Conservation (phyloP, 2,797 vertebrate genomes). For the Cygnus olor region DNA sequence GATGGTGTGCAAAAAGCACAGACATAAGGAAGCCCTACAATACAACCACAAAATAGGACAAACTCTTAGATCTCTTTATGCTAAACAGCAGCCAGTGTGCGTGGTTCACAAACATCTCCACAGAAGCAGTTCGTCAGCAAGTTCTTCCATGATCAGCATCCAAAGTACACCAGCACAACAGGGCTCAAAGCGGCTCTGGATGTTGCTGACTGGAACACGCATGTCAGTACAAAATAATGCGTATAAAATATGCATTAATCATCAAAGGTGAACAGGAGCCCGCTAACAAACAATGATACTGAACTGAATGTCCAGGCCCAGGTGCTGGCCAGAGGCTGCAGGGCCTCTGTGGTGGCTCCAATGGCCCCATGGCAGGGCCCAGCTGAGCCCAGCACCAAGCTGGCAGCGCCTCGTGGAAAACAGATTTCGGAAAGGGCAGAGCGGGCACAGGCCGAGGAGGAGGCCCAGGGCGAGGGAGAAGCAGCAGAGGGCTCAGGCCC, state of each 20-base stretch:
- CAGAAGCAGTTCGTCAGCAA: neutral
- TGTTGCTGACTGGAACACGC: neutral
- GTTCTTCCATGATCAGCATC: neutral
- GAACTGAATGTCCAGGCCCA: rapidly evolving
- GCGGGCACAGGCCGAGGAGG: too few species aligned
- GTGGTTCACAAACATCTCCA: neutral
- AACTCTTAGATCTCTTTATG: neutral
- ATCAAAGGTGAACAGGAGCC: neutral
- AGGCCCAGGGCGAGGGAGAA: too few species aligned
- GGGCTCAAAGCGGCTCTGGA: neutral
- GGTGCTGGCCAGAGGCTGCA: rapidly evolving
- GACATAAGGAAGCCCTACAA: neutral
- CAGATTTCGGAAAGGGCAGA: too few species aligned
- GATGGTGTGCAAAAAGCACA: rapidly evolving
- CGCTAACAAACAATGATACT: neutral
- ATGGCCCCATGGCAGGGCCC: too few species aligned
- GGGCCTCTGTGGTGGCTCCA: neutral
- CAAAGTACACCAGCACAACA: neutral
- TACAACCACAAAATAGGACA: neutral
- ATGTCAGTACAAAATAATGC: neutral
- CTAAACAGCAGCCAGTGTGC: neutral
- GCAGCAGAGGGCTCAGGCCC: too few species aligned
- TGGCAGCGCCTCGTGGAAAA: rapidly evolving
- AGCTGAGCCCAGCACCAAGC: too few species aligned
- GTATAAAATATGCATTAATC: neutral